These are phyloP conservation scores for Drosophila falleni DNA, from an alignment of 2,888 invertebrate species.

Conservation along the genomic window DNA sequence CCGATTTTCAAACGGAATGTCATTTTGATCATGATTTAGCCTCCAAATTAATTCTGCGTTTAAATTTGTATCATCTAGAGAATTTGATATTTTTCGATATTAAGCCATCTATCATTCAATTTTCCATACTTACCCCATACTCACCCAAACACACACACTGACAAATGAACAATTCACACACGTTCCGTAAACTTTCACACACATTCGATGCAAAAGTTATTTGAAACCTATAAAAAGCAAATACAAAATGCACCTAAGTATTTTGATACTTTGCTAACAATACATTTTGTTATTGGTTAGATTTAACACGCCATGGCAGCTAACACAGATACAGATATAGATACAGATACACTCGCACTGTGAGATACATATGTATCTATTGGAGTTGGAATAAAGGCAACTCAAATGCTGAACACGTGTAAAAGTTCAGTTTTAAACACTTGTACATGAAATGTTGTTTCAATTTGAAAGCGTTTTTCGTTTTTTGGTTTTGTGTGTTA, in stretches of 20 bases:
- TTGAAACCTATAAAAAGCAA: conserved; percentile 50
- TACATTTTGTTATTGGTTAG: conserved; percentile 54
- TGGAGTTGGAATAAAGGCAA: conserved; percentile 30
- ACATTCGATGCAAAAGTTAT: conserved; percentile 52
- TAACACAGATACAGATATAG: conserved; percentile 6
- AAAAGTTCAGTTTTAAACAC: conserved; percentile 74
- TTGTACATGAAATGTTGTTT: conserved; percentile 69
- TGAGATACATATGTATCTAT: not conserved
- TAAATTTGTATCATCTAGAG: too few relatives aligned
- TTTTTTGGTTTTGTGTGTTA: conserved; percentile 71
- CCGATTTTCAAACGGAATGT: too few relatives aligned
- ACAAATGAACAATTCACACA: not conserved
- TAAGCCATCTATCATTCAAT: too few relatives aligned
- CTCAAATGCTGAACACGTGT: conserved; percentile 75
- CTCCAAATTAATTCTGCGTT: too few relatives aligned
- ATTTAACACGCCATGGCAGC: conserved; percentile 17
- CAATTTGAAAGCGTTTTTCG: conserved; percentile 56
- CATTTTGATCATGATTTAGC: too few relatives aligned
- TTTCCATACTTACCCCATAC: too few relatives aligned
- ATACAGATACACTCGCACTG: conserved; percentile 2
- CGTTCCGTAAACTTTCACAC: conserved; percentile 51
- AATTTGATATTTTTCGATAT: too few relatives aligned
- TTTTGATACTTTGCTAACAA: conserved; percentile 60
- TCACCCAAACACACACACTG: not conserved
- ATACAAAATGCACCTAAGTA: conserved; percentile 54